phyloP scores from a whole-genome alignment of 2,113 vertebrate genomes.

The Oryzias celebensis region DNA sequence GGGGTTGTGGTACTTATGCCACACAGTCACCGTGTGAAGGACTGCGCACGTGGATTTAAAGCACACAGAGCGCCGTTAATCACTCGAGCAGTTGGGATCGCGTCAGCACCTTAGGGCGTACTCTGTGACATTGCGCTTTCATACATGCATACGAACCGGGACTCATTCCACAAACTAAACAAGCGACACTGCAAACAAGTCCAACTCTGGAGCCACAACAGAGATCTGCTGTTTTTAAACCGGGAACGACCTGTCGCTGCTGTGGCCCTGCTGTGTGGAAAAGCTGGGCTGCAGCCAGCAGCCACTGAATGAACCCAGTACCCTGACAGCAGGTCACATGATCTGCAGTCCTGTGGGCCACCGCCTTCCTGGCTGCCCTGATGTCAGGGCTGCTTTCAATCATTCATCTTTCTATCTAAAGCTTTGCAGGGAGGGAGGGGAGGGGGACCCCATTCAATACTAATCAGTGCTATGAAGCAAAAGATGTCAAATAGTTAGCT shows the following conservation, averaged over 20 bases:
- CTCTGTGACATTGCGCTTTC: conserved; percentile 54
- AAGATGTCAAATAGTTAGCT: conserved; percentile 56
- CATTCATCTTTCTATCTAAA: conserved; percentile 72
- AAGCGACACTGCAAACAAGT: conserved; percentile 61
- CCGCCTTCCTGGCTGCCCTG: conserved; percentile 52
- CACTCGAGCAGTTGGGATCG: conserved; percentile 53
- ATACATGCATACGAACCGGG: conserved; percentile 42
- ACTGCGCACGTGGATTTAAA: conserved; percentile 45
- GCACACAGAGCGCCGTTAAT: conserved; percentile 56
- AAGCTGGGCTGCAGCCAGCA: conserved; percentile 74
- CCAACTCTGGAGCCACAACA: conserved; percentile 70
- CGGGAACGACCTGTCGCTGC: conserved; percentile 74
- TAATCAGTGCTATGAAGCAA: conserved; percentile 69
- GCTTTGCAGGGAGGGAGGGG: neutral
- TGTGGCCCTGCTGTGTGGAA: conserved; percentile 68
- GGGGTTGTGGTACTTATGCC: conserved; percentile 53
- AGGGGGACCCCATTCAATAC: conserved; percentile 65
- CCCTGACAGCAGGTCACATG: conserved; percentile 78
- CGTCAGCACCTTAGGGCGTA: conserved; percentile 45
- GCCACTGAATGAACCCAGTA: conserved; percentile 81
- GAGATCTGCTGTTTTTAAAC: conserved; percentile 72
- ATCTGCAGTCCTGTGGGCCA: conserved; percentile 63
- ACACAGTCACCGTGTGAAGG: conserved; percentile 37
- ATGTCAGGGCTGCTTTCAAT: conserved; percentile 68
- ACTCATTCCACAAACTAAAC: conserved; percentile 65